phyloP scores from a whole-genome alignment of 1,140 invertebrate species.

The Heliconius hewitsoni region DNA sequence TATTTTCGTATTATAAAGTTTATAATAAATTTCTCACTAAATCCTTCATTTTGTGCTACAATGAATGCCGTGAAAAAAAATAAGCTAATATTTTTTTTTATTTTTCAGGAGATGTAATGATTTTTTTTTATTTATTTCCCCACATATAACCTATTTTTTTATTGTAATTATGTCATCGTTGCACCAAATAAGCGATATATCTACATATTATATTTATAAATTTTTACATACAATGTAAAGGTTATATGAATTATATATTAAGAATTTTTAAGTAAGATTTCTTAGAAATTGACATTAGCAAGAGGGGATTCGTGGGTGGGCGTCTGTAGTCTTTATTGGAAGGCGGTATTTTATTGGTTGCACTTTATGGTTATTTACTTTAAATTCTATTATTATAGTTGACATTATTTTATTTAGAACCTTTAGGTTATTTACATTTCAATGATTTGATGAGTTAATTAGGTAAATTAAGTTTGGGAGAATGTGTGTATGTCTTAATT shows the following conservation, averaged over 20 bases:
- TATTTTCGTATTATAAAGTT: neutral
- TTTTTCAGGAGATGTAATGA: too few species aligned
- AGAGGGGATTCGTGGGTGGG: conserved; percentile 70
- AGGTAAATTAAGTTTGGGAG: too few species aligned
- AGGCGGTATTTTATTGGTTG: conserved; percentile 43
- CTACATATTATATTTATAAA: neutral
- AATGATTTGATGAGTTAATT: too few species aligned
- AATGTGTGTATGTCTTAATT: too few species aligned
- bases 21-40: too few species aligned
- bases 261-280: conserved; percentile 55
- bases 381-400: conserved; percentile 13
- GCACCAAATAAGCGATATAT: too few species aligned
- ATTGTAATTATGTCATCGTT: too few species aligned
- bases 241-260: conserved; percentile 18
- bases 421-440: neutral
- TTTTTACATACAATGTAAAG: neutral
- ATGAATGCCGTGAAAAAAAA: too few species aligned
- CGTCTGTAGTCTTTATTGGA: conserved; percentile 63
- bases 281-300: conserved; percentile 60
- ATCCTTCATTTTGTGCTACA: too few species aligned
- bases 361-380: conserved; percentile 38
- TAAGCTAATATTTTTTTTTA: too few species aligned
- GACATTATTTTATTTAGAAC: neutral
- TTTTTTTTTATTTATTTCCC: too few species aligned
- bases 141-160: too few species aligned